Conservation (phyloP, 1,140 invertebrate genomes). For the Microplitis mediator region DNA sequence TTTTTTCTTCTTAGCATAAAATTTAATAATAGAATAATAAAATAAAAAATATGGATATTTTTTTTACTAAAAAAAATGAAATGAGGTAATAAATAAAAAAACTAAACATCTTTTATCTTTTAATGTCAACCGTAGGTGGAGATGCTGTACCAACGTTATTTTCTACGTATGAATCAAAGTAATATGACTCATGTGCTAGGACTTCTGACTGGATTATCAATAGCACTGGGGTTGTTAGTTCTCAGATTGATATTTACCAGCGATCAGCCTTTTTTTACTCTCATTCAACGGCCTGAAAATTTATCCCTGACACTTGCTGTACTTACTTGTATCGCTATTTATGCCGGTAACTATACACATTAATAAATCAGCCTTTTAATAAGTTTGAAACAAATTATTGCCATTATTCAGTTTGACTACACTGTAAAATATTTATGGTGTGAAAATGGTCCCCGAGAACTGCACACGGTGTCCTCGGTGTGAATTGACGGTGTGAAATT, state of each 20-base stretch:
- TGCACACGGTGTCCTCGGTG: too few relatives aligned
- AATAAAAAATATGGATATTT: too few relatives aligned
- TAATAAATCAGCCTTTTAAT: too few relatives aligned
- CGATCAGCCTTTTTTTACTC: slow-evolving; percentile 38
- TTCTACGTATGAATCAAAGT: slow-evolving; percentile 89
- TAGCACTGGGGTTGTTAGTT: slow-evolving; percentile 64
- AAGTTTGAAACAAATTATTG: too few relatives aligned
- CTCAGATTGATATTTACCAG: slow-evolving; percentile 43
- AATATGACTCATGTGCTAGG: slow-evolving; percentile 85
- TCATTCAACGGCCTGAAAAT: slow-evolving; percentile 46
- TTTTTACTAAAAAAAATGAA: too few relatives aligned
- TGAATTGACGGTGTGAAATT: too few relatives aligned
- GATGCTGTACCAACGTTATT: slow-evolving; percentile 89
- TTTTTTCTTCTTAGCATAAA: too few relatives aligned
- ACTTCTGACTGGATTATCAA: slow-evolving; percentile 73
- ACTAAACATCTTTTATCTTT: slow-evolving; percentile 30
- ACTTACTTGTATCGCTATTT: slow-evolving; percentile 49
- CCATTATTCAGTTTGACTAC: too few relatives aligned
- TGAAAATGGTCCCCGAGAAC: too few relatives aligned
- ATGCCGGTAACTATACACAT: slow-evolving; percentile 44
- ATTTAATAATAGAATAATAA: too few relatives aligned
- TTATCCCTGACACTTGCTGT: slow-evolving; percentile 49
- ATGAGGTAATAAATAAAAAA: not conserved
- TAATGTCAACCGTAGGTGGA: slow-evolving; percentile 71
- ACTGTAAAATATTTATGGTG: too few relatives aligned